These are phyloP conservation scores for Lepidochrysops patricia DNA, from an alignment of 2,888 invertebrate species.

Conservation along the genomic window DNA sequence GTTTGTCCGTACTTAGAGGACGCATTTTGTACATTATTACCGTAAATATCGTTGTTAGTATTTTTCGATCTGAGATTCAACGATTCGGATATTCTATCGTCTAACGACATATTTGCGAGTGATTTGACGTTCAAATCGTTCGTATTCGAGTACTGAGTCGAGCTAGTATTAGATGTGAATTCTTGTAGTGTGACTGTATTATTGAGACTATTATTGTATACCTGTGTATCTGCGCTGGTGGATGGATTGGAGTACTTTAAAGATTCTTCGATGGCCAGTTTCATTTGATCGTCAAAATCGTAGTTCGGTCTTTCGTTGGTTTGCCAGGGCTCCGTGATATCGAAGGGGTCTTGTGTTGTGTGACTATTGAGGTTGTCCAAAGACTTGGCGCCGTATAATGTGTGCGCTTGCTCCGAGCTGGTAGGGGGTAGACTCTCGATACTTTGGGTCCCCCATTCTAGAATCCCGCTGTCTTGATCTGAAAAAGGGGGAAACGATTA, in stretches of 20 bases:
- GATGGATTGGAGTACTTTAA: slow-evolving; percentile 40
- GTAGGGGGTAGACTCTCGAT: slow-evolving; percentile 55
- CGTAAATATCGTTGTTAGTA: slow-evolving; percentile 49
- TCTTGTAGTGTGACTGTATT: slow-evolving; percentile 35
- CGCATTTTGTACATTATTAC: slow-evolving; percentile 36
- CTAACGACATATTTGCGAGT: slow-evolving; percentile 54
- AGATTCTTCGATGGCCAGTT: slow-evolving; percentile 41
- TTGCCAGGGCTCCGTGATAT: slow-evolving; percentile 48
- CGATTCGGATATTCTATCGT: slow-evolving; percentile 65
- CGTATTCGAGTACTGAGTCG: slow-evolving; percentile 33
- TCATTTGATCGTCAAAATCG: slow-evolving; percentile 31
- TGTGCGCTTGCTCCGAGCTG: slow-evolving; percentile 33
- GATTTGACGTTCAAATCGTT: slow-evolving; percentile 35
- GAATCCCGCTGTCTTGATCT: slow-evolving; percentile 35
- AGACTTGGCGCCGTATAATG: slow-evolving; percentile 56
- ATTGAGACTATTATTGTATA: slow-evolving; percentile 44
- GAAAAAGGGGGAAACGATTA: no score
- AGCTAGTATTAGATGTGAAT: slow-evolving; percentile 30
- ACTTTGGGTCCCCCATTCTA: slow-evolving; percentile 55
- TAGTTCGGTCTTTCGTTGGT: slow-evolving; percentile 37
- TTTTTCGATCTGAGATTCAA: slow-evolving; percentile 63
- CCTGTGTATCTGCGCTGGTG: slow-evolving; percentile 28
- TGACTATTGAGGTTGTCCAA: slow-evolving; percentile 45
- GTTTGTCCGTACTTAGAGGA: slow-evolving; percentile 26
- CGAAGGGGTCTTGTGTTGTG: slow-evolving; percentile 49